A percentile compares a stretch with the other conserved stretches of the same genome.
phyloP scores from a whole-genome alignment of 2,797 vertebrate genomes.

The Euphonia xanthogaster region DNA sequence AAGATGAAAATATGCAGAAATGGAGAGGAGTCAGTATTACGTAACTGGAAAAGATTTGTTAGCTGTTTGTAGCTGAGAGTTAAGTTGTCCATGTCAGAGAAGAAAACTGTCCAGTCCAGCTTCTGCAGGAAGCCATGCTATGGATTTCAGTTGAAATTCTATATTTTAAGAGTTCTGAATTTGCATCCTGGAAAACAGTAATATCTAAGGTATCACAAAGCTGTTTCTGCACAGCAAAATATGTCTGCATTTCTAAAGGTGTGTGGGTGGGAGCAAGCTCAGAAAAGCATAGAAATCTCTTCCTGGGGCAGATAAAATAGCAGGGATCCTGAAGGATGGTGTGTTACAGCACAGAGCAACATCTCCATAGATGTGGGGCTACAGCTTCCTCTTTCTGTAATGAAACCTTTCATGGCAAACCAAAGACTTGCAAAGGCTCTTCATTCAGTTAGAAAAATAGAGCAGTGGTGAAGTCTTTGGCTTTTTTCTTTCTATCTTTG shows the following conservation, averaged over 20 bases:
- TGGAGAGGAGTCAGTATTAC: background rate
- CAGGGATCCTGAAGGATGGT: background rate
- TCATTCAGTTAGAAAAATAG: background rate
- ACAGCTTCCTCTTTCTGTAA: background rate
- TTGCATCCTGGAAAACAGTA: background rate
- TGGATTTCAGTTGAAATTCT: background rate
- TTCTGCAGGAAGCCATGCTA: background rate
- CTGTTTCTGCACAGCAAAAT: background rate
- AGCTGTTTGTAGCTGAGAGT: background rate
- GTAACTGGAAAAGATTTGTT: background rate
- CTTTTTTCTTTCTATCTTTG: background rate
- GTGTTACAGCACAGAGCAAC: background rate
- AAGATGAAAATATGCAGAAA: background rate
- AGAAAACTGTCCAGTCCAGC: background rate
- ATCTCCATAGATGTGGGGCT: background rate
- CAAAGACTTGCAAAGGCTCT: background rate
- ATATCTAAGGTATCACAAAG: background rate
- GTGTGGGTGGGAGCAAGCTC: background rate
- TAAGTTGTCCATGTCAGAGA: background rate
- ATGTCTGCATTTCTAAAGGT: background rate
- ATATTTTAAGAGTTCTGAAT: background rate
- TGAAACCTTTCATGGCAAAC: background rate
- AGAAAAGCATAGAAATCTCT: background rate
- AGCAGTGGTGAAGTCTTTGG: background rate
- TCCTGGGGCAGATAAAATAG: background rate